Evolutionary conservation across 2,888 invertebrate genomes (phyloP).

Genomic region (Ennomos fuscantarius): DNA sequence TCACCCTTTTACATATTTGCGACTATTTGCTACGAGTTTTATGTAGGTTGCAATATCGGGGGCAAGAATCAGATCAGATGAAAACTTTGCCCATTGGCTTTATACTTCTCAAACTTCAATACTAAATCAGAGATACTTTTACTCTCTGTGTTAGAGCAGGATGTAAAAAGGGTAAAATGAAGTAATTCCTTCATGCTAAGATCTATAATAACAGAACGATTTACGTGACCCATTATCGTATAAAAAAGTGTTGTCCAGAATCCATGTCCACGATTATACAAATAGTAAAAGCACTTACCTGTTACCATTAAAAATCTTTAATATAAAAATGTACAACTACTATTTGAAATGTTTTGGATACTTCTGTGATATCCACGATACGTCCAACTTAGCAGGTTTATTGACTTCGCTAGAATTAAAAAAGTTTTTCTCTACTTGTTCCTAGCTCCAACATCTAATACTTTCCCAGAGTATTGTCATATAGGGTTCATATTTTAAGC

Average conservation of each 20-base stretch:
- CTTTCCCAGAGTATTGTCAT: slow-evolving; percentile 5
- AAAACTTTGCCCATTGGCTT: slow-evolving; percentile 67
- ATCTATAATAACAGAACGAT: not conserved
- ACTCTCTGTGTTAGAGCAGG: slow-evolving; percentile 42
- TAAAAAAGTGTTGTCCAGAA: no score
- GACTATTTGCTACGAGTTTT: slow-evolving; percentile 24
- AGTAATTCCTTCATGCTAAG: slow-evolving; percentile 9
- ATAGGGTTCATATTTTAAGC: not conserved
- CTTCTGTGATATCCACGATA: slow-evolving; percentile 19
- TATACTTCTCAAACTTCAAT: slow-evolving; percentile 63
- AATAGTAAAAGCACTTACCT: no score
- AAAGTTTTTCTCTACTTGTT: slow-evolving; percentile 54
- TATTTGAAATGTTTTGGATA: slow-evolving; percentile 22
- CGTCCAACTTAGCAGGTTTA: slow-evolving; percentile 65
- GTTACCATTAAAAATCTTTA: not conserved
- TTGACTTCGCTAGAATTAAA: slow-evolving; percentile 71
- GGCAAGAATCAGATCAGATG: slow-evolving; percentile 61
- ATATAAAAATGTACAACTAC: slow-evolving; percentile 1
- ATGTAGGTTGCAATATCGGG: slow-evolving; percentile 53
- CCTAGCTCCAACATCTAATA: slow-evolving; percentile 7
- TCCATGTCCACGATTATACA: no score
- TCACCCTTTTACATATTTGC: slow-evolving; percentile 41
- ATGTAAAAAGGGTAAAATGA: slow-evolving; percentile 13
- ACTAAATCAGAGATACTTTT: slow-evolving; percentile 56
- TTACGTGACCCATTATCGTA: no score